These are phyloP conservation scores for Spodoptera picta DNA, from an alignment of 2,888 invertebrate genomes.

Conservation along the genomic window DNA sequence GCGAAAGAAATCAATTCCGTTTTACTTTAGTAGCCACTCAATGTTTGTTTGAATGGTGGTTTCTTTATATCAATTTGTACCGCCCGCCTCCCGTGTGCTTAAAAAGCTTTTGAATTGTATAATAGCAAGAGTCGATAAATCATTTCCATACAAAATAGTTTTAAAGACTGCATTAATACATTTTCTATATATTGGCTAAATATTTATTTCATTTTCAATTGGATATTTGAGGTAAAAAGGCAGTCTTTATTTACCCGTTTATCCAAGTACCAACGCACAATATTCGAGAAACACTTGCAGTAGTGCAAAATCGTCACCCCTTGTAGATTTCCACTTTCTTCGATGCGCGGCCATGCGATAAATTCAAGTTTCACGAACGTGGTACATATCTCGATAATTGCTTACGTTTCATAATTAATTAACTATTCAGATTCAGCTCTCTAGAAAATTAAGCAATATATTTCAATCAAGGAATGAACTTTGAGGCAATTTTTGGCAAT, in stretches of 20 bases:
- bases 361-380: constrained; percentile 74
- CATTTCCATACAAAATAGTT: too few species aligned
- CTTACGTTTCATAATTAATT: constrained; percentile 58
- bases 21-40: constrained; percentile 1
- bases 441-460: constrained; percentile 47
- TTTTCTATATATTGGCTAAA: too few species aligned
- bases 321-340: constrained; percentile 79
- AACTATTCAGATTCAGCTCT: constrained; percentile 55
- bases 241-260: too few species aligned
- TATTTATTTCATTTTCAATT: too few species aligned
- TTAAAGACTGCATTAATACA: too few species aligned
- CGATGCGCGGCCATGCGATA: constrained; percentile 74
- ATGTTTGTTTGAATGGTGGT: constrained; percentile 3
- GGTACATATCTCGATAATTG: constrained; percentile 64
- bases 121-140: too few species aligned
- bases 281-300: constrained; percentile 36
- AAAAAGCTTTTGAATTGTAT: too few species aligned
- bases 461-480: constrained; percentile 8
- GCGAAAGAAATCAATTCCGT: constrained; percentile 38
- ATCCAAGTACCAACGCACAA: background rate
- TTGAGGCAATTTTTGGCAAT: constrained; percentile 4
- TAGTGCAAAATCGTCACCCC: constrained; percentile 59
- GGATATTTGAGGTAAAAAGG: too few species aligned
- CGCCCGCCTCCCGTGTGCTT: too few species aligned
- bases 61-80: background rate